A percentile compares a stretch with the other conserved stretches of the same genome.
phyloP scores from a whole-genome alignment of 2,113 vertebrate species.

The Proteles cristata region DNA sequence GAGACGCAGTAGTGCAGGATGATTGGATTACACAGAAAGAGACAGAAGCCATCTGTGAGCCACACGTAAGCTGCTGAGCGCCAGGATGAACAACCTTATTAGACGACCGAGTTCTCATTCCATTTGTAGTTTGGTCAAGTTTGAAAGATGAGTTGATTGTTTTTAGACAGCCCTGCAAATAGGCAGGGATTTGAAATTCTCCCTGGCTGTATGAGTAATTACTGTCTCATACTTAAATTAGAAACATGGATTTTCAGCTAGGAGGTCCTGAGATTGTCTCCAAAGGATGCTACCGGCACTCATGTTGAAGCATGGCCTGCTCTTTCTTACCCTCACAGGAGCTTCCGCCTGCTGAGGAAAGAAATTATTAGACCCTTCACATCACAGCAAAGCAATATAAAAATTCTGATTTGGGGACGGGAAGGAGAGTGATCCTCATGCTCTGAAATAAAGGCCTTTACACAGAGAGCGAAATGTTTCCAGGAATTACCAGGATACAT shows the following conservation, averaged over 20 bases:
- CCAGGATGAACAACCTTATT: constrained; percentile 79
- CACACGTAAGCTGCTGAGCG: constrained; percentile 79
- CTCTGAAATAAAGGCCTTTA: neutral
- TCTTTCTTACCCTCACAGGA: neutral
- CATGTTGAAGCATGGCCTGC: neutral
- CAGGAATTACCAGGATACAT: no score
- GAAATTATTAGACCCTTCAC: neutral
- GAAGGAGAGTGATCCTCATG: neutral
- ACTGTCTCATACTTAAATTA: neutral
- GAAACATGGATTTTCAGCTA: constrained; percentile 18
- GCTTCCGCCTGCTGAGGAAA: neutral
- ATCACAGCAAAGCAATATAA: neutral
- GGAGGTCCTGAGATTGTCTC: neutral
- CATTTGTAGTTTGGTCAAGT: constrained; percentile 25
- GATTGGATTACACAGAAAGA: constrained; percentile 87
- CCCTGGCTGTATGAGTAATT: neutral
- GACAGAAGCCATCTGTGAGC: constrained; percentile 85
- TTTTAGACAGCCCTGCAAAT: constrained; percentile 48
- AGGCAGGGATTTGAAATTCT: neutral
- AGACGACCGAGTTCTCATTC: neutral
- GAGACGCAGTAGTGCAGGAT: constrained; percentile 81
- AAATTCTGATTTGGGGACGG: neutral
- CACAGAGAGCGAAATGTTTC: neutral
- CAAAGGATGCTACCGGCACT: neutral
- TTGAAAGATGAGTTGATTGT: constrained; percentile 53